Base-by-base conservation (phyloP, 2,888 invertebrate genomes). In the Melolontha melolontha region DNA sequence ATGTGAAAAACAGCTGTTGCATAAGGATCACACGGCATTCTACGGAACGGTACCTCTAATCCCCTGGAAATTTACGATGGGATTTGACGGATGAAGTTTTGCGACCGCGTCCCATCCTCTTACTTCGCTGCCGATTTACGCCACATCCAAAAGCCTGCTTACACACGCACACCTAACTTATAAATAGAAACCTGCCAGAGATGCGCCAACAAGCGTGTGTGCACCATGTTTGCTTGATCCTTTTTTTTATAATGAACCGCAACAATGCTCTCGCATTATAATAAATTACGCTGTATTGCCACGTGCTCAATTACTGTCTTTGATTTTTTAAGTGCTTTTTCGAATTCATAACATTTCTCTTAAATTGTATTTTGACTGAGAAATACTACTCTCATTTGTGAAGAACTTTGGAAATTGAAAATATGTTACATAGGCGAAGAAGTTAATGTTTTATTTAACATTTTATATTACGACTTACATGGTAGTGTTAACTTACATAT, bases 1-100 rank as follows among this genome's bases (percentile, higher is more conserved):
- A 69, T 71, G 64, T 71, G 69, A 64, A 68, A 67, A 70, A 66
- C 71, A 71, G 71, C 71, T 71, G 71, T 66, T 52, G 12, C 34
- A 44, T 64, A 62, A 68, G 64, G 70, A 71, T 55, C 55, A 55
- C 55, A 22, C 11, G 5, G 22, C 41, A n/a, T 41, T 41, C 41
- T 41, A 11, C 42, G 41, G 41, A 41, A 55, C 55, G 29, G 34
- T 29, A 2, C 52, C 40, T 22, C 55, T 55, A 55, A 55, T 55
- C 55, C 41, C n/a, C 41, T 14, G 55, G 40, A 41, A 55, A 55
- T 55, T 55, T 55, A 55, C 27, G 55, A 27, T 17, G 41, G 55
- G 55, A 55, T 55, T 41, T 55, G 41, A 40, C 16, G 41, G 54
- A 39, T 41, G 54, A 55, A 22, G 41, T 17, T 55, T 55, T 51